Base-by-base conservation (phyloP, 2,888 invertebrate genomes). In the Tipula confusa region DNA sequence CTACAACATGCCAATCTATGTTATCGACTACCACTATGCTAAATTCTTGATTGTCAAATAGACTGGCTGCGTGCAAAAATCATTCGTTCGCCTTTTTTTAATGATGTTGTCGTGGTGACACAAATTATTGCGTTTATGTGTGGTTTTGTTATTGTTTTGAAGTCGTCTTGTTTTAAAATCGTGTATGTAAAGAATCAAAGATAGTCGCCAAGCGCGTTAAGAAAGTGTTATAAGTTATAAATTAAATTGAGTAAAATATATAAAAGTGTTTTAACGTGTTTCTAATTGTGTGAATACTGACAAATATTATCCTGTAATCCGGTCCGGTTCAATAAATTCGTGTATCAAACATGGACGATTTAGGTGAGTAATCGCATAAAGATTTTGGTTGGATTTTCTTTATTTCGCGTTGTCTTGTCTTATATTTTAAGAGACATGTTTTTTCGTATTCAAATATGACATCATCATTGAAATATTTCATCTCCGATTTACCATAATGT, bases 71-170 rank as follows among this genome's bases (percentile, higher is more conserved):
- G 64, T 64, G 64, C 64, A 64, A 64, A 64, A 24, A 64, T 9
- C 9, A 24, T 24, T 64, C 64, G n/a, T 64, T n/a, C n/a, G n/a
- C 24, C 7, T 64, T 24, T 64, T 15, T 64, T 64, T 64, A 24
- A 64, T 64, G 64, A 64, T 64, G 64, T 64, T 64, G 64, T 64
- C 64, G 64, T 64, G 64, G 64, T 64, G 64, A 64, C 64, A 64
- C 64, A 64, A 64, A 64, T 64, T 64, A 64, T 64, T 64, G 64
- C 64, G 24, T 64, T 64, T 64, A 24, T 64, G 24, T 24, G 64
- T 64, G 64, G 24, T 64, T 64, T 64, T 64, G 64, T 64, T 64
- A 64, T 64, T 64, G 64, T 64, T 64, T 64, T 64, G 64, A 64
- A 24, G 64, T 43, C 43, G 43, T 64, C 64, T 64, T 24, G 64